Base-by-base conservation (phyloP, 1,140 invertebrate genomes). In the Drosophila truncata region DNA sequence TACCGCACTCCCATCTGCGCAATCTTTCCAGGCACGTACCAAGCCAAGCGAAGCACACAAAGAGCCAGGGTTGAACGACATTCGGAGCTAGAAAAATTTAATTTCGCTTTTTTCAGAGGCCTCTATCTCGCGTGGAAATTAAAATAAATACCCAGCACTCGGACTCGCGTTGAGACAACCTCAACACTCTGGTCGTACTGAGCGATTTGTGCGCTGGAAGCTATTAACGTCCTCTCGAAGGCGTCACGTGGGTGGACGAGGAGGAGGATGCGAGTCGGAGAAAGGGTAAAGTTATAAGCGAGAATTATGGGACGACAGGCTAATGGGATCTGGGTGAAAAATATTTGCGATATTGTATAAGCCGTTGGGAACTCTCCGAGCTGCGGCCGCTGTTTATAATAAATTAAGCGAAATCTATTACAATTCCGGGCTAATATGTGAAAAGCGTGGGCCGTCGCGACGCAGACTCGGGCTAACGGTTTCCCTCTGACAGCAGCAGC, bases 401-500 rank as follows among this genome's bases (percentile, higher is more conserved):
- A 88, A 84, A 87, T 87, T 80, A 78, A 85, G 70, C 63, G 62
- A 85, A 88, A 88, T 88, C 86, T 88, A 88, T 88, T 88, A 78
- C 73, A 78, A 85, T 86, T 80, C 61, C 67, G 72, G 63, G 79
- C 66, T 87, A 80, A 86, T 86, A 88, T 88, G 80, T 80, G 76
- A 67, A 52, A 64, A 66, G 78, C 83, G 78, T 86, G 82, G 74
- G 82, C 49, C 39, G 47, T 42, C 29, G 27, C 27, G 49, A 14
- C 49, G 60, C 27, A 18, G 33, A 41, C 31, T 29, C 41, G 33
- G 58, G 54, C 64, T 63, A 83, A 80, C 80, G 75, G 76, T 41
- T 42, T 25, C 41, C 46, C 58, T 58, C 55, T n/a, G 54, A 35
- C 47, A 50, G 27, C 47, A 25, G 44, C 46, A 16, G 44, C 23